Evolutionary conservation across 2,888 invertebrate species (phyloP).

Genomic region (Eristalinus sepulchralis): DNA sequence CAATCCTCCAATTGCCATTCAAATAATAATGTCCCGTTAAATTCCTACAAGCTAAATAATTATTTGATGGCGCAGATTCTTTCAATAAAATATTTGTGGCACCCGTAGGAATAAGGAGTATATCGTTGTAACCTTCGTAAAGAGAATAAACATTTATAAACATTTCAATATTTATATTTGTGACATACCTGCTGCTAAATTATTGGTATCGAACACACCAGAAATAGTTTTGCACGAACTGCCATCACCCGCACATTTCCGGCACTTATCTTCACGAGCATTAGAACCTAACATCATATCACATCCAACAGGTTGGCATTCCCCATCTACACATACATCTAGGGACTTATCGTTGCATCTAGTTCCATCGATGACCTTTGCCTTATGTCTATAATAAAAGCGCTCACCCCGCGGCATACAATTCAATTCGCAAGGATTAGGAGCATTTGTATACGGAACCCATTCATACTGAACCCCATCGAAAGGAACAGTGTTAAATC

Average conservation of each 20-base stretch:
- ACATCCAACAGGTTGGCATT: constrained; percentile 96
- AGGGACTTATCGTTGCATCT: constrained; percentile 90
- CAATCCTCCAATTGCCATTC: constrained; percentile 97
- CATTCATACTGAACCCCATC: constrained; percentile 92
- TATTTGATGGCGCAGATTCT: constrained; percentile 91
- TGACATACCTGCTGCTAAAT: constrained; percentile 88
- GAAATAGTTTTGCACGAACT: constrained; percentile 91
- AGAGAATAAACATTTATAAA: background rate
- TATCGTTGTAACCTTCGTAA: constrained; percentile 92
- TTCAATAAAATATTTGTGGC: constrained; percentile 93
- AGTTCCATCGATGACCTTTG: constrained; percentile 92
- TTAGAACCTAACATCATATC: constrained; percentile 96
- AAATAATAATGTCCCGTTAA: constrained; percentile 91
- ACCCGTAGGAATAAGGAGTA: constrained; percentile 93
- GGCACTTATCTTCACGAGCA: constrained; percentile 93
- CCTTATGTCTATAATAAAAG: constrained; percentile 93
- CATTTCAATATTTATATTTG: background rate
- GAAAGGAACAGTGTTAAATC: constrained; percentile 90
- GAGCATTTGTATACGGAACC: constrained; percentile 93
- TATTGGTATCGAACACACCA: constrained; percentile 87
- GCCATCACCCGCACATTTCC: constrained; percentile 95
- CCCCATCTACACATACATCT: constrained; percentile 97
- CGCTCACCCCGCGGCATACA: constrained; percentile 96
- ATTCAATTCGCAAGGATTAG: constrained; percentile 96
- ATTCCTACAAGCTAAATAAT: constrained; percentile 94